These are phyloP conservation scores for Drosophila borealis DNA, from an alignment of 2,888 invertebrate genomes.

Conservation along the genomic window DNA sequence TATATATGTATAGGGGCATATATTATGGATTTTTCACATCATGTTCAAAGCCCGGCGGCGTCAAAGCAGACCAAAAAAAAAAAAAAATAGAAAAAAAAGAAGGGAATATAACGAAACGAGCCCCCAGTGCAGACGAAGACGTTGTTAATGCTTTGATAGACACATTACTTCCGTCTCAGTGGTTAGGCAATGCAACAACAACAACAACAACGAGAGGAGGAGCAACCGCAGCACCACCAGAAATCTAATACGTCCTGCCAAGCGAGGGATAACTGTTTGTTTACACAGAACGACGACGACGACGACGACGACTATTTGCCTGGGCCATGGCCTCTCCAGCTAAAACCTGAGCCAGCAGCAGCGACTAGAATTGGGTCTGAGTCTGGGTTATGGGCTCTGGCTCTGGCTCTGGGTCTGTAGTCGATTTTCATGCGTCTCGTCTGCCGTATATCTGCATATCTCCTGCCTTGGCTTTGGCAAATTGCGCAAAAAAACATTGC, in stretches of 20 bases:
- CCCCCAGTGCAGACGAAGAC: slow-evolving; percentile 54
- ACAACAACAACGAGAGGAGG: slow-evolving; percentile 26
- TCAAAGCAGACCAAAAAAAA: slow-evolving; percentile 27
- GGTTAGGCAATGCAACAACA: slow-evolving; percentile 61
- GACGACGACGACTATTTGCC: slow-evolving; percentile 61
- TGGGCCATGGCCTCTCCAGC: slow-evolving; percentile 39
- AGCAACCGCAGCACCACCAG: slow-evolving; percentile 37
- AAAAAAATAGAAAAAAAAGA: background rate
- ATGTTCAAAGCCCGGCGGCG: slow-evolving; percentile 28
- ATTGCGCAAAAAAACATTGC: slow-evolving; percentile 74
- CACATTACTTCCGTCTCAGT: slow-evolving; percentile 80
- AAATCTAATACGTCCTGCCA: slow-evolving; percentile 78
- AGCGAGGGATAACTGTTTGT: slow-evolving; percentile 76
- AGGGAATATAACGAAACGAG: slow-evolving; percentile 28
- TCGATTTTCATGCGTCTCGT: slow-evolving; percentile 52
- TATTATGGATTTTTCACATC: slow-evolving; percentile 44
- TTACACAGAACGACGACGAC: slow-evolving; percentile 56
- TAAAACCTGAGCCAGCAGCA: slow-evolving; percentile 37
- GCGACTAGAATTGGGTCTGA: slow-evolving; percentile 9
- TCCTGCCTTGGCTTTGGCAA: slow-evolving; percentile 75
- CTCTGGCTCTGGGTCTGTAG: slow-evolving; percentile 19
- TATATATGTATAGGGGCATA: slow-evolving; percentile 3
- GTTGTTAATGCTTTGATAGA: slow-evolving; percentile 79
- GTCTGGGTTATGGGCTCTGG: slow-evolving; percentile 4
- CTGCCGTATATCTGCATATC: slow-evolving; percentile 41